These are phyloP conservation scores for Zaprionus camerounensis DNA, from an alignment of 1,140 invertebrate species.

Conservation along the genomic window DNA sequence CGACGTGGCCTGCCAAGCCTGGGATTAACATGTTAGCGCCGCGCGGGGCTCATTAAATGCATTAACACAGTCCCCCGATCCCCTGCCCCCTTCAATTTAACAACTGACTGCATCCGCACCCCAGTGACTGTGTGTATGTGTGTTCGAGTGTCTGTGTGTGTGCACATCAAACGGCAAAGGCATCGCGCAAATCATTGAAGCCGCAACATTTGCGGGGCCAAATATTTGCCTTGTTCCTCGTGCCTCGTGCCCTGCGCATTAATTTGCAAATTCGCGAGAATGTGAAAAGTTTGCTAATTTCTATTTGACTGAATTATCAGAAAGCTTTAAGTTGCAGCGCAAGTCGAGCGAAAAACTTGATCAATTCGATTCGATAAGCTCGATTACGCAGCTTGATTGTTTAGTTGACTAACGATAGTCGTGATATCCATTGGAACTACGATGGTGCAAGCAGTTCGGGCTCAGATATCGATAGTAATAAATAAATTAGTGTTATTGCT, in stretches of 20 bases:
- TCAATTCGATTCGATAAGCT: not conserved
- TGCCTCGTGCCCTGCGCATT: not conserved
- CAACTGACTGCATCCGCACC: slow-evolving; percentile 60
- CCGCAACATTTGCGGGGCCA: slow-evolving; percentile 15
- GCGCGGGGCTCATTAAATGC: slow-evolving; percentile 76
- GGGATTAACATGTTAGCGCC: slow-evolving; percentile 78
- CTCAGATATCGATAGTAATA: too few species aligned
- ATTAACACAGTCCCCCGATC: slow-evolving; percentile 20
- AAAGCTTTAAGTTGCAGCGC: not conserved
- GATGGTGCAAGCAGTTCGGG: too few species aligned
- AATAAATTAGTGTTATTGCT: too few species aligned
- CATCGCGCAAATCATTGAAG: slow-evolving; percentile 25
- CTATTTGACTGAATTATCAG: not conserved
- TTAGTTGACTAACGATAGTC: too few species aligned
- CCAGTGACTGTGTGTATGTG: slow-evolving; percentile 39
- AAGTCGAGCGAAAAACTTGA: not conserved
- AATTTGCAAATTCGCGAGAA: not conserved
- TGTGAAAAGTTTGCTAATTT: slow-evolving; percentile 1
- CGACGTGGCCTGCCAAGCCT: slow-evolving; percentile 15
- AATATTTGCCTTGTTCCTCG: slow-evolving; percentile 5
- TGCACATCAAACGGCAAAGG: slow-evolving; percentile 71
- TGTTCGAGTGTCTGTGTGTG: slow-evolving; percentile 28
- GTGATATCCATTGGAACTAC: too few species aligned
- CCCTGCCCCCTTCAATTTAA: slow-evolving; percentile 27
- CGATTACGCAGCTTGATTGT: too few species aligned